These are phyloP conservation scores for Eutolmus rufibarbis DNA, from an alignment of 2,888 invertebrate species.

Conservation along the genomic window DNA sequence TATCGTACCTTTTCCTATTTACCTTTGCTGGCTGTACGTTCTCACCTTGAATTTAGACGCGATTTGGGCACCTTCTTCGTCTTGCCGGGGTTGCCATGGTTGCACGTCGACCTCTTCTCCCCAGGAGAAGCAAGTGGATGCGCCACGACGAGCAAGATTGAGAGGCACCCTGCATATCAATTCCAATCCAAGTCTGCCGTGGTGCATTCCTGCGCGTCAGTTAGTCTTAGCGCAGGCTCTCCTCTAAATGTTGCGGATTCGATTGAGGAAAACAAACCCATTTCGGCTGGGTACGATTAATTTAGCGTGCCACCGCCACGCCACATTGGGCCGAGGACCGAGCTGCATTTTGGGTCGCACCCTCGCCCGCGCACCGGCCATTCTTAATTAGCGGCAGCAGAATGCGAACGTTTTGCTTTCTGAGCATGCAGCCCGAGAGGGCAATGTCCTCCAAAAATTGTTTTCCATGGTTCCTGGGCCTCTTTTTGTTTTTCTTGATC, in stretches of 20 bases:
- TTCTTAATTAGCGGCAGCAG: not conserved
- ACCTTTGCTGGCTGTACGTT: not conserved
- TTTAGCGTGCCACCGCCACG: not conserved
- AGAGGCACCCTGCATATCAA: not conserved
- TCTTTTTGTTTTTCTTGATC: not conserved
- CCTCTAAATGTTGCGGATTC: not conserved
- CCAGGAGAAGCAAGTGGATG: not conserved
- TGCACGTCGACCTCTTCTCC: not conserved
- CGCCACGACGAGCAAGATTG: not conserved
- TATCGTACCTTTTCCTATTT: slow-evolving; percentile 25
- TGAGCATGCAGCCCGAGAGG: slow-evolving; percentile 8
- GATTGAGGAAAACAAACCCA: not conserved
- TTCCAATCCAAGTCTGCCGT: not conserved
- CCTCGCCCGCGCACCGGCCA: slow-evolving; percentile 8
- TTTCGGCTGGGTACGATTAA: slow-evolving; percentile 1
- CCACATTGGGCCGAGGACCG: not conserved
- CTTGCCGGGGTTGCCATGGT: slow-evolving; percentile 1
- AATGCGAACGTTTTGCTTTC: slow-evolving; percentile 7
- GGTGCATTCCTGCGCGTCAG: not conserved
- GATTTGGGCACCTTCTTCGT: slow-evolving; percentile 23
- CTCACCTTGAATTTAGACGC: slow-evolving; percentile 22
- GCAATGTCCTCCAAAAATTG: slow-evolving; percentile 40
- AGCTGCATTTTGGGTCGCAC: not conserved
- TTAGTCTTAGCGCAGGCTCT: not conserved
- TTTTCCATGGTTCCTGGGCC: slow-evolving; percentile 19